phyloP scores from a whole-genome alignment of 2,113 vertebrate species.

The Campylomormyrus numenius region DNA sequence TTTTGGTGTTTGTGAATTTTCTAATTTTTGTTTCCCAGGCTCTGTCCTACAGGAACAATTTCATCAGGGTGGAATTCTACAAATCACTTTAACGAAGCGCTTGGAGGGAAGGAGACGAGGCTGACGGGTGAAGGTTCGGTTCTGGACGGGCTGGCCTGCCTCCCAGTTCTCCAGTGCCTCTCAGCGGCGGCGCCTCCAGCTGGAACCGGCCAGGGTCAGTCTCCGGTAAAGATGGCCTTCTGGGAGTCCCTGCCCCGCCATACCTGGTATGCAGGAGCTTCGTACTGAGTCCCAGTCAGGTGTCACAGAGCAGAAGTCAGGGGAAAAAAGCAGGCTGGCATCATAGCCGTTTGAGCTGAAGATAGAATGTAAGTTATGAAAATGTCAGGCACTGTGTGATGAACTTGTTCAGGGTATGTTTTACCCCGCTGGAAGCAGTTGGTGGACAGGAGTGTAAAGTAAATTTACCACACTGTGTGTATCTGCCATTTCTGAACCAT shows the following conservation, averaged over 20 bases:
- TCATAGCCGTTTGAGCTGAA: background rate
- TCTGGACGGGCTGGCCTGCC: background rate
- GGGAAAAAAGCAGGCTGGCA: background rate
- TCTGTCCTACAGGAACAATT: conserved; percentile 51
- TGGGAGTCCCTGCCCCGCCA: background rate
- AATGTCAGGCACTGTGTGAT: background rate
- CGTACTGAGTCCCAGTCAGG: background rate
- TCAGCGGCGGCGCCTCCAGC: background rate
- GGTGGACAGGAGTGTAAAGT: background rate
- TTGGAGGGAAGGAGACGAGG: background rate
- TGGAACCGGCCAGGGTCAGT: background rate
- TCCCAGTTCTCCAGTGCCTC: background rate
- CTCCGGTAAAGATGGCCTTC: background rate
- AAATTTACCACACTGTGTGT: background rate
- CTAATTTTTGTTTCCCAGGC: conserved; percentile 34
- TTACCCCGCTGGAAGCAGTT: background rate
- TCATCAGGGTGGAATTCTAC: conserved; percentile 44
- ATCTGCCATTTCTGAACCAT: background rate
- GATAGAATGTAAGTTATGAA: background rate
- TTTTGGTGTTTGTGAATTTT: conserved; percentile 47
- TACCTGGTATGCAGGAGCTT: background rate
- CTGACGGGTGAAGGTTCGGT: background rate
- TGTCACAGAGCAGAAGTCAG: background rate
- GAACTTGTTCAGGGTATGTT: background rate
- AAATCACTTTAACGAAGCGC: conserved; percentile 15